These are phyloP conservation scores for Gastrophryne carolinensis DNA, from an alignment of 2,797 vertebrate genomes.

Conservation along the genomic window DNA sequence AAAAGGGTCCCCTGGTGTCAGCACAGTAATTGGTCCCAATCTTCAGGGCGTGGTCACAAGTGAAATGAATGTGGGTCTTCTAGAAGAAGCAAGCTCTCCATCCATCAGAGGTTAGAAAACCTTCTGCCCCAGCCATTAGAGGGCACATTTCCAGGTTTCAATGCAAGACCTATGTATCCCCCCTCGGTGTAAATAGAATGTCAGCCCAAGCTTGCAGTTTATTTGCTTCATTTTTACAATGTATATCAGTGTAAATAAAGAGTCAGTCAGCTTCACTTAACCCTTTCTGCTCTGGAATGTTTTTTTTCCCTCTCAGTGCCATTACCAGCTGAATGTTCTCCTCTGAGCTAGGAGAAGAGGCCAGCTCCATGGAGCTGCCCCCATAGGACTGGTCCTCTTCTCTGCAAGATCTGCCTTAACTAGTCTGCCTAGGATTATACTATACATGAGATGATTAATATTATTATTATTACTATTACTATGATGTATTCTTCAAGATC, in stretches of 20 bases:
- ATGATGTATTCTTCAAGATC: slow-evolving; percentile 31
- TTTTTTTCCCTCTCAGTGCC: slow-evolving; percentile 43
- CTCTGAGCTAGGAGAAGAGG: neutral
- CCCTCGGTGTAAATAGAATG: slow-evolving; percentile 61
- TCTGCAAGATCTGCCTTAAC: slow-evolving; percentile 73
- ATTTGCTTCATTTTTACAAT: slow-evolving; percentile 57
- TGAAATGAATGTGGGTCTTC: no score
- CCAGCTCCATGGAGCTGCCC: slow-evolving; percentile 6
- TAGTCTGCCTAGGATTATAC: slow-evolving; percentile 57
- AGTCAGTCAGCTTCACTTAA: slow-evolving; percentile 56
- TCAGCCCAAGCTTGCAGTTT: slow-evolving; percentile 39
- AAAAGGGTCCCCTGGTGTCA: no score
- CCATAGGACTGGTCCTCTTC: slow-evolving; percentile 29
- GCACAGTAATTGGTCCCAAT: no score
- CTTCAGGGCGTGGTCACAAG: no score
- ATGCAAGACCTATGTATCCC: no score
- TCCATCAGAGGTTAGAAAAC: no score
- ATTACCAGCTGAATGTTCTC: slow-evolving; percentile 46
- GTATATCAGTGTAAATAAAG: slow-evolving; percentile 61
- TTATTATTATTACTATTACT: slow-evolving; percentile 60
- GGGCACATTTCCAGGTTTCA: no score
- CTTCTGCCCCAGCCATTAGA: no score
- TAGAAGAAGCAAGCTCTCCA: neutral
- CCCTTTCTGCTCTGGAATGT: slow-evolving; percentile 5
- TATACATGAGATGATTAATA: neutral